Conservation (phyloP, 2,888 invertebrate genomes). For the Cecidostiba fungosa region DNA sequence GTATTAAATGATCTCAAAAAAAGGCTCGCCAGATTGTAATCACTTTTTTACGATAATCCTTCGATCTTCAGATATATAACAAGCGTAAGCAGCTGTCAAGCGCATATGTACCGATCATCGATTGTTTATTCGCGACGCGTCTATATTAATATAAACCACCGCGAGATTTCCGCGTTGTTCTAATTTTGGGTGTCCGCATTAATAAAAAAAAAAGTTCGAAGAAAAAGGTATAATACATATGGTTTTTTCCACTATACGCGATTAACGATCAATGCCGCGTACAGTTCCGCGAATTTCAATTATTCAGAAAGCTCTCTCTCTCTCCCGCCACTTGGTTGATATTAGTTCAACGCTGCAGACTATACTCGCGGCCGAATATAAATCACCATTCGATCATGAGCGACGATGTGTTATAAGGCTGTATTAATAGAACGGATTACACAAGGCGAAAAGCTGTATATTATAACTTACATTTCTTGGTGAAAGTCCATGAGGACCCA, state of each 20-base stretch:
- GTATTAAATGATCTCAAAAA: not conserved
- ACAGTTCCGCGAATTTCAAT: slow-evolving; percentile 60
- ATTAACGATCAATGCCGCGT: slow-evolving; percentile 29
- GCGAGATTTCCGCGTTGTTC: too few relatives aligned
- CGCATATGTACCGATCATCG: too few relatives aligned
- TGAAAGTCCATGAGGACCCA: slow-evolving; percentile 82
- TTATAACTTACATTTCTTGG: slow-evolving; percentile 57
- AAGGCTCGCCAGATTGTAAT: not conserved
- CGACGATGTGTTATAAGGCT: not conserved
- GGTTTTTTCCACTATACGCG: not conserved
- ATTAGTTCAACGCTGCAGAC: not conserved
- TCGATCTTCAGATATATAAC: not conserved
- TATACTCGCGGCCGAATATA: too few relatives aligned
- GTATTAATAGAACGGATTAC: not conserved
- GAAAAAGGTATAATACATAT: not conserved
- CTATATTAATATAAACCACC: too few relatives aligned
- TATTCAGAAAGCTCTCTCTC: slow-evolving; percentile 64
- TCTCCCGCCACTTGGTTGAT: slow-evolving; percentile 16
- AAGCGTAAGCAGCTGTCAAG: not conserved
- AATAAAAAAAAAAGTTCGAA: not conserved
- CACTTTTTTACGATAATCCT: not conserved
- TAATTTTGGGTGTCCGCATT: too few relatives aligned
- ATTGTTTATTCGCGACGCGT: too few relatives aligned
- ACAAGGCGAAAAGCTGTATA: too few relatives aligned
- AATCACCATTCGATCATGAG: slow-evolving; percentile 23